phyloP scores from a whole-genome alignment of 2,888 invertebrate genomes.

The Torymus aiolomorphi region DNA sequence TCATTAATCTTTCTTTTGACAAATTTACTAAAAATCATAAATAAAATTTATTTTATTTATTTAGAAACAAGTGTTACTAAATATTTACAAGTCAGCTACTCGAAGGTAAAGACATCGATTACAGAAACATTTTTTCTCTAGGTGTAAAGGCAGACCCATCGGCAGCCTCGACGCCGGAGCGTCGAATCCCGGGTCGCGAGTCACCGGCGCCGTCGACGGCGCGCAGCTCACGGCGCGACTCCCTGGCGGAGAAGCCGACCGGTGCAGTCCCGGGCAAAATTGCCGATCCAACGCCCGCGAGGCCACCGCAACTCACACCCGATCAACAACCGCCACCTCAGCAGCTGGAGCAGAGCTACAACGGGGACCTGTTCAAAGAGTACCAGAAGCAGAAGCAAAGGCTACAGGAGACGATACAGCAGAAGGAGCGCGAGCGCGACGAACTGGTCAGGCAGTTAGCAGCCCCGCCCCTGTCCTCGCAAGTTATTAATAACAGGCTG shows the following conservation, averaged over 20 bases:
- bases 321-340: conserved; percentile 61
- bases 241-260: conserved; percentile 78
- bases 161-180: conserved; percentile 83
- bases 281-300: conserved; percentile 69
- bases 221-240: conserved; percentile 82
- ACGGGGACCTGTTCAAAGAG: conserved; percentile 86
- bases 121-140: conserved; percentile 51
- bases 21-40: too few relatives aligned
- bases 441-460: conserved; percentile 77
- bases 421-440: conserved; percentile 78
- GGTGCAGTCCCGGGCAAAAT: conserved; percentile 68
- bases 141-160: conserved; percentile 74
- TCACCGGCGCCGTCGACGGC: conserved; percentile 83
- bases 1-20: too few relatives aligned
- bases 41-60: too few relatives aligned
- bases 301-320: conserved; percentile 64
- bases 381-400: conserved; percentile 88
- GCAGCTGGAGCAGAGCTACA: conserved; percentile 77
- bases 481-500: conserved; percentile 75
- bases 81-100: too few relatives aligned
- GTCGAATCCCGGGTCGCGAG: conserved; percentile 77
- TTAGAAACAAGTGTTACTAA: too few relatives aligned
- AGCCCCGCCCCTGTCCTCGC: conserved; percentile 70
- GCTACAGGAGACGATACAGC: conserved; percentile 78
- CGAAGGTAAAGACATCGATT: not conserved